phyloP scores from a whole-genome alignment of 2,888 invertebrate species.

The Heliconius cydno region DNA sequence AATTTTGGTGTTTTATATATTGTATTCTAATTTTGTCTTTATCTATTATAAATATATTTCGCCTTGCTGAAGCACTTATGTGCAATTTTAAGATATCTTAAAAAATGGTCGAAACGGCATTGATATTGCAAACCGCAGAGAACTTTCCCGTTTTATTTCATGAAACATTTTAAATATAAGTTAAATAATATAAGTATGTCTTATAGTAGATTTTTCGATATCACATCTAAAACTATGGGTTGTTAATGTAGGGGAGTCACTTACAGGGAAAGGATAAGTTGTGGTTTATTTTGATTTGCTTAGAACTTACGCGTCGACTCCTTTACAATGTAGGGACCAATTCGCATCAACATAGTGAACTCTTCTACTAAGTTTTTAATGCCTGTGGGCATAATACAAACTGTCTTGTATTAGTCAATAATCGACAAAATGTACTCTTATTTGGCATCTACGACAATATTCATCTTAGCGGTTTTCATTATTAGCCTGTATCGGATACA shows the following conservation, averaged over 20 bases:
- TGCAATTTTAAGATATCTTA: neutral
- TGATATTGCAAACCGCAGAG: slow-evolving; percentile 24
- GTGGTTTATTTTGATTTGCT: neutral
- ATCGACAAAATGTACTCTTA: slow-evolving; percentile 28
- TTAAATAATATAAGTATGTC: neutral
- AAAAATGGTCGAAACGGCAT: neutral
- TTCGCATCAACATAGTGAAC: slow-evolving; percentile 53
- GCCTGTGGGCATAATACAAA: slow-evolving; percentile 41
- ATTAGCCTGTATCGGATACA: slow-evolving; percentile 19
- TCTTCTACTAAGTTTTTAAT: slow-evolving; percentile 52
- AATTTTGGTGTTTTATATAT: slow-evolving; percentile 19
- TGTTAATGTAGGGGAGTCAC: slow-evolving; percentile 45
- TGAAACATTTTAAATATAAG: neutral
- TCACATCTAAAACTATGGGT: slow-evolving; percentile 30
- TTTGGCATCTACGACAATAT: slow-evolving; percentile 35
- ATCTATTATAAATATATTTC: slow-evolving; percentile 32
- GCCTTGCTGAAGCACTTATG: slow-evolving; percentile 10
- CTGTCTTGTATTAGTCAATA: neutral
- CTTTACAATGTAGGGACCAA: slow-evolving; percentile 78
- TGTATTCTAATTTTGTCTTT: slow-evolving; percentile 16
- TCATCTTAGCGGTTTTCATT: slow-evolving; percentile 26
- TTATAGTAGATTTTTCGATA: neutral
- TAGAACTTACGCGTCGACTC: slow-evolving; percentile 48
- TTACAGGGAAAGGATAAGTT: neutral
- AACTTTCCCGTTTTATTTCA: neutral